Percentiles rank a stretch among this genome's conserved stretches.
phyloP scores from a whole-genome alignment of 37 sponge, comb jelly and placozoan genomes.

The Amphimedon queenslandica region DNA sequence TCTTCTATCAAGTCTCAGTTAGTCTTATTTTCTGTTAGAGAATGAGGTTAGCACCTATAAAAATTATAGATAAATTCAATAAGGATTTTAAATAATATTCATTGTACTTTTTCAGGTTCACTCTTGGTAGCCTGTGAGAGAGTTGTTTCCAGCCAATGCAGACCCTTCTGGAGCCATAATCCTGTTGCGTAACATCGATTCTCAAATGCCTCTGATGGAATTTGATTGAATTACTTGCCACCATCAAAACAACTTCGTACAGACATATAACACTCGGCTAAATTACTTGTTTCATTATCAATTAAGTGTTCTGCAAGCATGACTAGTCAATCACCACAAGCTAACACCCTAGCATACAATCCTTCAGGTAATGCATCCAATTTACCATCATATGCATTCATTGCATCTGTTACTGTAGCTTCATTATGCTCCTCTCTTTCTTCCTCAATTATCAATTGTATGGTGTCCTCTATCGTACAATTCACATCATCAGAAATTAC shows the following conservation, averaged over 20 bases:
- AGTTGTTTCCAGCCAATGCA: not conserved
- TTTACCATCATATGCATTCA: not conserved
- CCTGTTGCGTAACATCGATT: slow-evolving; percentile 13
- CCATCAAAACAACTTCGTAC: slow-evolving; percentile 22
- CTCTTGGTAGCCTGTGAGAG: too few relatives aligned
- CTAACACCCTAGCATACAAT: not conserved
- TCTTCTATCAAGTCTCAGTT: not conserved
- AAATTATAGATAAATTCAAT: not conserved
- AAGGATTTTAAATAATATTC: not conserved
- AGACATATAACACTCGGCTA: slow-evolving; percentile 28
- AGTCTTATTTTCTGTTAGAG: not conserved
- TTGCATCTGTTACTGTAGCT: not conserved
- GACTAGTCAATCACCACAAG: slow-evolving; percentile 19
- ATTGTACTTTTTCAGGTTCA: not conserved
- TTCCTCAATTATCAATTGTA: not conserved
- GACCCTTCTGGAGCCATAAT: slow-evolving; percentile 10
- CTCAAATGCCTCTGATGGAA: slow-evolving; percentile 20
- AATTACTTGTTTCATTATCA: slow-evolving; percentile 24
- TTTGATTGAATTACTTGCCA: slow-evolving; percentile 25
- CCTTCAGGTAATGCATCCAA: slow-evolving; percentile 5
- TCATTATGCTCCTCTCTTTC: not conserved
- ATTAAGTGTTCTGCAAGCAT: slow-evolving; percentile 15
- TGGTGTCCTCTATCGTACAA: not conserved
- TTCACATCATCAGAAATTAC: not conserved
- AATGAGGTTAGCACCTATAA: not conserved